phyloP scores from a whole-genome alignment of 2,113 vertebrate species.

The Todiramphus saurophagus region DNA sequence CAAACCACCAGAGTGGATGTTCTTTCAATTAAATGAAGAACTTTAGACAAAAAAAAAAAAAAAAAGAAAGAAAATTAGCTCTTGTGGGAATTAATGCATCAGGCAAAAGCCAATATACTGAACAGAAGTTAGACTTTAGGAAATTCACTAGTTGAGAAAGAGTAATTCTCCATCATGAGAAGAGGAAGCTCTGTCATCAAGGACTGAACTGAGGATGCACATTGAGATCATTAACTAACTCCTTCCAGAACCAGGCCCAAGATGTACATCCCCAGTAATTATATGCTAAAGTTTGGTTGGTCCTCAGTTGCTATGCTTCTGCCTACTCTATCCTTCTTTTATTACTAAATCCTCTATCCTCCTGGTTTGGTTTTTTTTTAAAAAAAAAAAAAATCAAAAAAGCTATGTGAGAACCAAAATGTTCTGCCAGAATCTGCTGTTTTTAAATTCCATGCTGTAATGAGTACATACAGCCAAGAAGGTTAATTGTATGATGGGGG shows the following conservation, averaged over 20 bases:
- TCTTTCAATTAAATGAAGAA: not conserved
- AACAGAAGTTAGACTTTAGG: not conserved
- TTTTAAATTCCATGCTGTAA: slow-evolving; percentile 53
- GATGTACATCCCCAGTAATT: not conserved
- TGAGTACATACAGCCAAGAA: slow-evolving; percentile 41
- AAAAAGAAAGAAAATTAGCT: not conserved
- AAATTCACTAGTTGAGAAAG: not conserved
- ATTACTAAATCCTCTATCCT: not conserved
- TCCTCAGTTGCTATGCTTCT: not conserved
- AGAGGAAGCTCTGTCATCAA: not conserved
- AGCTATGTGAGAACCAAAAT: not conserved
- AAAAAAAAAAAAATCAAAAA: not conserved
- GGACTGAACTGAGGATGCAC: not conserved
- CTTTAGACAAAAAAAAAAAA: not conserved
- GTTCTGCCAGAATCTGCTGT: slow-evolving; percentile 54
- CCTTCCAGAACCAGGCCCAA: not conserved
- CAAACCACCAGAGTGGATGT: not conserved
- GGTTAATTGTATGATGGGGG: not conserved
- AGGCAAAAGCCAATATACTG: not conserved
- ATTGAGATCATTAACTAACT: not conserved
- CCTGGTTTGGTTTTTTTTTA: not conserved
- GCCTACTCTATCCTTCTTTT: not conserved
- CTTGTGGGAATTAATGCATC: not conserved
- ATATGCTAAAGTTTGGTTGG: not conserved
- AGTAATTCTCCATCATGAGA: not conserved